phyloP scores from a whole-genome alignment of 2,797 vertebrate species.

The Crypturellus tataupa region DNA sequence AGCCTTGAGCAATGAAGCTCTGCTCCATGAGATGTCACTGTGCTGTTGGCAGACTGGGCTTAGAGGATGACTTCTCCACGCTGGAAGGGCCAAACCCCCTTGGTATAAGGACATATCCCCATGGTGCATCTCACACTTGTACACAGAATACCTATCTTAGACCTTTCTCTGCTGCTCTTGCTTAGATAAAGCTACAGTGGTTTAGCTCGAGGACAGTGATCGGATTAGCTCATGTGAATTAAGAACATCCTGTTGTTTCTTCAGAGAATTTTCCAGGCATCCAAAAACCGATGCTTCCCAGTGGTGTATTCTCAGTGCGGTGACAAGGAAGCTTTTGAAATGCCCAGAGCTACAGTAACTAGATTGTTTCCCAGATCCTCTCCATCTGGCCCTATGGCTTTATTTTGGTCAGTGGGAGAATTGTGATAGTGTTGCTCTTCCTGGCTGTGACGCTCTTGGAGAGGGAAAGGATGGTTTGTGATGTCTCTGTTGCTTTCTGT shows the following conservation, averaged over 20 bases:
- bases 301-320: neutral
- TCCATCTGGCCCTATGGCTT: neutral
- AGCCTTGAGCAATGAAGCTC: neutral
- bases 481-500: neutral
- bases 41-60: slow-evolving; percentile 8
- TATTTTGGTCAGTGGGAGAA: neutral
- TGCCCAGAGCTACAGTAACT: accelerated
- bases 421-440: neutral
- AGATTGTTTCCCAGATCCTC: slow-evolving; percentile 38
- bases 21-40: neutral
- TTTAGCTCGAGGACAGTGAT: neutral
- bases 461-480: neutral
- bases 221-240: slow-evolving; percentile 23
- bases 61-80: neutral
- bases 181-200: neutral
- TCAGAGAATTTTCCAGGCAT: neutral
- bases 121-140: accelerated
- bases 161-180: neutral
- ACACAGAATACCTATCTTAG: neutral
- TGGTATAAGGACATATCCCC: neutral
- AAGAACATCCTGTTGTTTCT: slow-evolving; percentile 31
- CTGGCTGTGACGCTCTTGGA: neutral
- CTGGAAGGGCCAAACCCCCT: slow-evolving; percentile 23
- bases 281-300: slow-evolving; percentile 31
- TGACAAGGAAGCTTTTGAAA: slow-evolving; percentile 45